Evolutionary conservation across 1,140 invertebrate genomes (phyloP).

Genomic region (Ceratina japonica): DNA sequence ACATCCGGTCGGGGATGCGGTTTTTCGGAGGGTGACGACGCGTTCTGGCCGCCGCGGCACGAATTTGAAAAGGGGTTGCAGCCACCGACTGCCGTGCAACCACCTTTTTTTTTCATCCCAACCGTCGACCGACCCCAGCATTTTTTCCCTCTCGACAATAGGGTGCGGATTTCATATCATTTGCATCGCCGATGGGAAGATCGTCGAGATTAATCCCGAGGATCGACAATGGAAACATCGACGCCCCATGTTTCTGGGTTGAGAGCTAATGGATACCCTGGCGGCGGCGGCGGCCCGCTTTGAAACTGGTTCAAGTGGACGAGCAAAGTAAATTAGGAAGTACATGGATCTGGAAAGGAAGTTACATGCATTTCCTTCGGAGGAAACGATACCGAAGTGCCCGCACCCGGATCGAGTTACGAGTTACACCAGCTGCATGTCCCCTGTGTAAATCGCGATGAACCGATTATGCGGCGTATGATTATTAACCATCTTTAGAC

Average conservation of each 20-base stretch:
- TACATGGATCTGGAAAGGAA: conserved; percentile 7
- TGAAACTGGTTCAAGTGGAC: conserved; percentile 29
- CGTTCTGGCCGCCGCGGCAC: background rate
- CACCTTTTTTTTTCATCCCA: background rate
- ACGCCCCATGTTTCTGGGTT: conserved; percentile 31
- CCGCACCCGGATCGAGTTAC: background rate
- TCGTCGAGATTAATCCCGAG: conserved; percentile 40
- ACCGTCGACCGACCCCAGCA: background rate
- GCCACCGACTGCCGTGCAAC: too few species aligned
- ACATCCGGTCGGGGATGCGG: conserved; percentile 56
- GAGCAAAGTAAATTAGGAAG: conserved; percentile 24
- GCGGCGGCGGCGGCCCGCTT: background rate
- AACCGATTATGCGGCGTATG: too few species aligned
- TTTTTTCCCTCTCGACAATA: conserved; percentile 11
- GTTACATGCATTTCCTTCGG: conserved; percentile 6
- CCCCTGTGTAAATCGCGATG: too few species aligned
- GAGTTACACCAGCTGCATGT: background rate
- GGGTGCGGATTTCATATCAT: conserved; percentile 15
- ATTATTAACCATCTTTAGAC: too few species aligned
- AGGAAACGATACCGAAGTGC: background rate
- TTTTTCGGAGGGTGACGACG: conserved; percentile 45
- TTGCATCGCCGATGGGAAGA: conserved; percentile 39
- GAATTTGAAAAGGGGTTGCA: conserved; percentile 14
- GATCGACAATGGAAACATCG: conserved; percentile 35
- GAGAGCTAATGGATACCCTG: conserved; percentile 19